These are phyloP conservation scores for Drosophila dives DNA, from an alignment of 2,888 invertebrate species.

Conservation along the genomic window DNA sequence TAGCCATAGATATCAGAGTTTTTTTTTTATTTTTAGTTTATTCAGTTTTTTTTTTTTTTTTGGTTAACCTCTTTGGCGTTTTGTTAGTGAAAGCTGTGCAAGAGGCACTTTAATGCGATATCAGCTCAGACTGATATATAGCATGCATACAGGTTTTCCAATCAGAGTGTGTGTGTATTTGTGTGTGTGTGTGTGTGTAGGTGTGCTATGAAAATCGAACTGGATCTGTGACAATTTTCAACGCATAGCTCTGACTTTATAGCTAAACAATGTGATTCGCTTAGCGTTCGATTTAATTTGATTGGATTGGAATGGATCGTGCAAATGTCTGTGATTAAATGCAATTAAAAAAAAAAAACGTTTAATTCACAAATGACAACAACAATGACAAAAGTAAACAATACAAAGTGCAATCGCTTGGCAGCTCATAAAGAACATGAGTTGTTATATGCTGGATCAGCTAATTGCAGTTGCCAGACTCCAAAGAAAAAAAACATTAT, in stretches of 20 bases:
- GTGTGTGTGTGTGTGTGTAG: conserved; percentile 6
- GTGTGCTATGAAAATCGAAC: conserved; percentile 43
- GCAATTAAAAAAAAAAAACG: conserved; percentile 72
- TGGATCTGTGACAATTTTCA: conserved; percentile 75
- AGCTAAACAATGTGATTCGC: conserved; percentile 23
- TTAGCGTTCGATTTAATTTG: conserved; percentile 16
- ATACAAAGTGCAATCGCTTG: conserved; percentile 45
- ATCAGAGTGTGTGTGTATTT: conserved; percentile 7
- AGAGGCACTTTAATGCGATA: conserved; percentile 65
- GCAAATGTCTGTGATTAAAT: conserved; percentile 69
- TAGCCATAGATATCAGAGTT: conserved; percentile 53
- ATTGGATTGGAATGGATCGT: conserved; percentile 41
- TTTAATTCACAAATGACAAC: conserved; percentile 59
- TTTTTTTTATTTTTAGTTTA: neutral
- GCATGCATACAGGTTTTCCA: conserved; percentile 49
- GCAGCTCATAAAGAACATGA: conserved; percentile 66
- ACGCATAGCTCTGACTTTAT: conserved; percentile 6
- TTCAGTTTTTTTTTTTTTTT: conserved; percentile 17
- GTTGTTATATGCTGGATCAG: conserved; percentile 69
- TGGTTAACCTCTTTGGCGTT: conserved; percentile 49
- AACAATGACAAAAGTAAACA: conserved; percentile 20
- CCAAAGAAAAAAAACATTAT: conserved; percentile 39
- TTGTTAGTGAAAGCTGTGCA: conserved; percentile 76
- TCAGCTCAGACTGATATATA: conserved; percentile 62
- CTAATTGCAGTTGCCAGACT: conserved; percentile 71